Base-by-base conservation (phyloP, 2,888 invertebrate genomes). In the Drosophila aldrichi region DNA sequence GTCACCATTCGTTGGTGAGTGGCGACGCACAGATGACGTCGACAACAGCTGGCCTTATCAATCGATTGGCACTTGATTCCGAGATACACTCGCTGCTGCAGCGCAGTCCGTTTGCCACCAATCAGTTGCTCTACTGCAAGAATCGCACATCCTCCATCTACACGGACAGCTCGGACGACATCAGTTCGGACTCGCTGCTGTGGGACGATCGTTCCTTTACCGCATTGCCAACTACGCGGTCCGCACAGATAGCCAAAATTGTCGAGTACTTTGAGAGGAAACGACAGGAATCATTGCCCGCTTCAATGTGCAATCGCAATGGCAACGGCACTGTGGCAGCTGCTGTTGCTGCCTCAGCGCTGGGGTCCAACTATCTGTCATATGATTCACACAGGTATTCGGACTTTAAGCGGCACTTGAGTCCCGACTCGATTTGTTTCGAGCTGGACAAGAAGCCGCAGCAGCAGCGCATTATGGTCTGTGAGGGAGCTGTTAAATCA, bases 191-290 rank as follows among this genome's bases (percentile, higher is more conserved):
- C 92, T 94, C 95, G 16, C 92, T 96, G 88, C 95, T 94, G 89
- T 95, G 95, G 94, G 96, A 96, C 88, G 96, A 96, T 74, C 93
- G 95, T 22, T 94, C 94, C 48, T 94, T 95, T 32, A 94, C 94
- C 59, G 94, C 94, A 36, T 84, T 93, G 68, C 93, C 93, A 49
- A 92, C 91, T 82, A 93, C 94, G 82, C 92, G 95, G 81, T 94
- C 95, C 77, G 94, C 95, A 77, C 95, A 96, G 91, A 97, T 97
- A 80, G 96, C 96, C 55, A 95, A 95, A 90, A 97, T 97, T 81
- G 97, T 97, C 34, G 97, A 97, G 89, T 97, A 97, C 92, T 97
- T 97, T 93, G 97, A 97, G 93, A 94, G 96, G 54, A 96, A 97
- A 91, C 95, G 95, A 56, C 95, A 92, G 85, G 93, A 92, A 70